A percentile compares a stretch with the other conserved stretches of the same genome.
Conservation (phyloP, 2,888 invertebrate species). For the Harpagoxenus sublaevis region DNA sequence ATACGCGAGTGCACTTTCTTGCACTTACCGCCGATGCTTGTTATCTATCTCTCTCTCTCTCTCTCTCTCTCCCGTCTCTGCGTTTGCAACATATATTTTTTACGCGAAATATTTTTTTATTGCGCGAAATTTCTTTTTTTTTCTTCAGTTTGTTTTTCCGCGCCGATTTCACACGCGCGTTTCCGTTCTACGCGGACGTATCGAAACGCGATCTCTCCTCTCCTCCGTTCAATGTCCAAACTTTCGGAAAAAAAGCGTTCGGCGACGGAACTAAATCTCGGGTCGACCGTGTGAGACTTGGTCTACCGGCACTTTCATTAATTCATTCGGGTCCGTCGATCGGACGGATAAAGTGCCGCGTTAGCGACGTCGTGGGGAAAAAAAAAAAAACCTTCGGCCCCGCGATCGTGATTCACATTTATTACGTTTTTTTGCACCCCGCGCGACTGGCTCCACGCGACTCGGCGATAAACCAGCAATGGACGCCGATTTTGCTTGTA, state of each 20-base stretch:
- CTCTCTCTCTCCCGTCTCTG: not conserved
- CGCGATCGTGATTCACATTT: constrained; percentile 37
- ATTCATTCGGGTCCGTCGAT: constrained; percentile 44
- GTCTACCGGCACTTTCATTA: constrained; percentile 45
- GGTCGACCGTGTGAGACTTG: constrained; percentile 31
- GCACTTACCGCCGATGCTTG: not conserved
- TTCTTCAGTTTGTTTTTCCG: not conserved
- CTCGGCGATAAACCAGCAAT: constrained; percentile 34
- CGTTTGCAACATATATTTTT: not conserved
- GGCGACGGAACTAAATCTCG: constrained; percentile 21
- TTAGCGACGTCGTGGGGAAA: constrained; percentile 27
- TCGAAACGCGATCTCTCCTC: not conserved
- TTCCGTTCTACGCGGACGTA: not conserved
- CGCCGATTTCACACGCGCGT: not conserved
- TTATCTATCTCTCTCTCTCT: not conserved
- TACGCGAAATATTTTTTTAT: not conserved
- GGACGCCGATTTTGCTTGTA: constrained; percentile 40
- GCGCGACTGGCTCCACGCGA: constrained; percentile 5
- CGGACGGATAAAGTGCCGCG: constrained; percentile 46
- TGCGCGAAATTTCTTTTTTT: not conserved
- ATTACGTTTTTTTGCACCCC: constrained; percentile 35
- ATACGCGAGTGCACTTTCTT: constrained; percentile 21
- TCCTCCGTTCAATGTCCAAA: constrained; percentile 33
- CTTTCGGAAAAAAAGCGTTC: not conserved
- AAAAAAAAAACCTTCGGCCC: not conserved